These are phyloP conservation scores for Mobula birostris DNA, from an alignment of 2,113 vertebrate species.

Conservation along the genomic window DNA sequence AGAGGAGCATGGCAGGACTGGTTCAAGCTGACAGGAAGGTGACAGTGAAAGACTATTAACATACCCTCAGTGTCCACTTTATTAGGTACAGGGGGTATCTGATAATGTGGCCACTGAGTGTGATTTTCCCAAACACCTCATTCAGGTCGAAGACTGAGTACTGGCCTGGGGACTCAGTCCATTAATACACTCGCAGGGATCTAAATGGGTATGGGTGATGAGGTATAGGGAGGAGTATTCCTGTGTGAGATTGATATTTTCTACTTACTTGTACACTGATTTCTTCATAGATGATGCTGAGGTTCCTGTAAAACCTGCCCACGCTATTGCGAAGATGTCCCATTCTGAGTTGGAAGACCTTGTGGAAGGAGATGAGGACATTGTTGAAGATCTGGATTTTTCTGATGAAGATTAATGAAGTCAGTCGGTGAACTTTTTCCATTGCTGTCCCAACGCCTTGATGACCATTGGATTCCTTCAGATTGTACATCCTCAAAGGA, in stretches of 20 bases:
- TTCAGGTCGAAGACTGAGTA: too few relatives aligned
- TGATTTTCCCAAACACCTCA: not conserved
- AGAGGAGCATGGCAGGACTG: too few relatives aligned
- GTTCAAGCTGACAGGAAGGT: too few relatives aligned
- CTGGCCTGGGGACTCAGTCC: not conserved
- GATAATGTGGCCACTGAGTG: too few relatives aligned
- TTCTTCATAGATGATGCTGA: slow-evolving; percentile 41
- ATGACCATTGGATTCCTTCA: not conserved
- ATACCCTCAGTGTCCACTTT: too few relatives aligned
- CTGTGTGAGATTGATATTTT: not conserved
- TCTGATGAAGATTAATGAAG: slow-evolving; percentile 68
- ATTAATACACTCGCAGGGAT: not conserved
- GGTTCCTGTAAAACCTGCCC: slow-evolving; percentile 36
- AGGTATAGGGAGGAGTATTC: not conserved
- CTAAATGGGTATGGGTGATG: not conserved
- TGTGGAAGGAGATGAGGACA: slow-evolving; percentile 72
- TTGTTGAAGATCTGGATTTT: slow-evolving; percentile 76
- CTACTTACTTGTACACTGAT: slow-evolving; percentile 50
- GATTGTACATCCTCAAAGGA: not conserved
- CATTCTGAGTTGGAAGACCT: slow-evolving; percentile 64
- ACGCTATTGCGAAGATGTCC: slow-evolving; percentile 52
- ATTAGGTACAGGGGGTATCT: too few relatives aligned
- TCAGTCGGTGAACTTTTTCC: slow-evolving; percentile 13
- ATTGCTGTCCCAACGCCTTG: not conserved
- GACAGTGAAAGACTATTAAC: too few relatives aligned